Evolutionary conservation across 2,113 vertebrate species (phyloP).

Genomic region (Leucopternis melanops): DNA sequence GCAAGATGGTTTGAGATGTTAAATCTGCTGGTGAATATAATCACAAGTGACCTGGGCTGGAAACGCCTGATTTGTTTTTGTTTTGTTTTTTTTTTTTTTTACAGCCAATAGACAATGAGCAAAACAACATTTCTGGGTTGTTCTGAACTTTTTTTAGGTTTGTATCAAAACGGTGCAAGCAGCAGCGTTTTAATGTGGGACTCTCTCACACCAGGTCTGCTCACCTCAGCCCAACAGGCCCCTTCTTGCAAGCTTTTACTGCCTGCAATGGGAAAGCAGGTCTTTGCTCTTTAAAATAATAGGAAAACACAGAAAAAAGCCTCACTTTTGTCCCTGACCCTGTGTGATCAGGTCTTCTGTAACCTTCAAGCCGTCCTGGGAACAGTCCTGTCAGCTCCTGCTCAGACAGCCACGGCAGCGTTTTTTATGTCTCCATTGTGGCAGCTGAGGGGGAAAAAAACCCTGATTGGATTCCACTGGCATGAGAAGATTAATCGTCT

Average conservation of each 20-base stretch:
- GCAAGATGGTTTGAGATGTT: background rate
- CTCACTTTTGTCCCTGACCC: background rate
- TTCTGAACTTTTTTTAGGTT: background rate
- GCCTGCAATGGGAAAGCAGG: background rate
- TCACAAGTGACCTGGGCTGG: background rate
- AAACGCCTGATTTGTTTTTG: background rate
- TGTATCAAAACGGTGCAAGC: background rate
- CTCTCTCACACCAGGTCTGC: background rate
- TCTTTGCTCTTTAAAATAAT: background rate
- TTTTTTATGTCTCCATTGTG: background rate
- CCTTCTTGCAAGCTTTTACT: background rate
- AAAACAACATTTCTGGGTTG: background rate
- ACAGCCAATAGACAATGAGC: background rate
- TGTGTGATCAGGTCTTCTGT: background rate
- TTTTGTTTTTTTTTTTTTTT: too few species aligned
- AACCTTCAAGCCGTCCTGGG: background rate
- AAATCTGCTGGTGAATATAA: background rate
- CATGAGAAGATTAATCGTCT: background rate
- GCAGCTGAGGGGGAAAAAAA: slow-evolving; percentile 1
- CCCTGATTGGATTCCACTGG: background rate
- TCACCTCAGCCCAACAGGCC: background rate
- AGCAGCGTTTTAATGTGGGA: background rate
- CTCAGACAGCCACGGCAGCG: background rate
- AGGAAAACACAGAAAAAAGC: background rate
- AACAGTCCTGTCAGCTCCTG: background rate